Conservation (phyloP, 2,888 invertebrate species). For the Eurois occulta region DNA sequence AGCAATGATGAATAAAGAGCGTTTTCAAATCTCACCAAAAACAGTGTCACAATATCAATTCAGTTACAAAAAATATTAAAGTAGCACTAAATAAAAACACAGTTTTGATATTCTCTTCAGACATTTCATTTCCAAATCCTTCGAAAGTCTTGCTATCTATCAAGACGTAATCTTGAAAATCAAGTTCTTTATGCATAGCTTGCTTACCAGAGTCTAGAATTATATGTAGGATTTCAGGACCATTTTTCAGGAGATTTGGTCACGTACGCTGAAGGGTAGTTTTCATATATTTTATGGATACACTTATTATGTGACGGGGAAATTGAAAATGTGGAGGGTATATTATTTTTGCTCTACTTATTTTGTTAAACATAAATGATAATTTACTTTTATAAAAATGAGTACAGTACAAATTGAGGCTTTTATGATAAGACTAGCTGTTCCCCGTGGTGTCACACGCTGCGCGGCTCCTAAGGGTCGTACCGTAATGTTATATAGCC, state of each 20-base stretch:
- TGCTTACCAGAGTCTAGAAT: conserved; percentile 46
- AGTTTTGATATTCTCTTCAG: conserved; percentile 26
- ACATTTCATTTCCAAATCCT: conserved; percentile 34
- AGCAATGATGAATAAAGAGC: background rate
- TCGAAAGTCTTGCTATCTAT: conserved; percentile 19
- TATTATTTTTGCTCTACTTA: background rate
- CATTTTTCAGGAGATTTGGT: conserved; percentile 50
- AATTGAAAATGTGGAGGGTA: conserved; percentile 30
- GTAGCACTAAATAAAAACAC: background rate
- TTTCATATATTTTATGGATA: conserved; percentile 36
- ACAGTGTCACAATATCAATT: background rate
- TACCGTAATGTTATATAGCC: too few relatives aligned
- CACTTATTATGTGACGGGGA: conserved; percentile 49
- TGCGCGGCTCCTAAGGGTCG: too few relatives aligned
- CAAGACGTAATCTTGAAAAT: conserved; percentile 53
- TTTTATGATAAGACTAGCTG: too few relatives aligned
- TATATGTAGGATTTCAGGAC: conserved; percentile 33
- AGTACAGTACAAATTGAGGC: background rate
- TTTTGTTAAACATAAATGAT: background rate
- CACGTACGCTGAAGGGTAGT: conserved; percentile 42
- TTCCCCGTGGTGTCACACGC: too few relatives aligned
- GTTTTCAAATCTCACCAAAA: background rate
- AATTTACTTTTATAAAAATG: background rate
- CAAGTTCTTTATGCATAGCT: conserved; percentile 59
- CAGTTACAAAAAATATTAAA: background rate